Evolutionary conservation across 2,888 invertebrate genomes (phyloP).

Genomic region (Julus scanicus): DNA sequence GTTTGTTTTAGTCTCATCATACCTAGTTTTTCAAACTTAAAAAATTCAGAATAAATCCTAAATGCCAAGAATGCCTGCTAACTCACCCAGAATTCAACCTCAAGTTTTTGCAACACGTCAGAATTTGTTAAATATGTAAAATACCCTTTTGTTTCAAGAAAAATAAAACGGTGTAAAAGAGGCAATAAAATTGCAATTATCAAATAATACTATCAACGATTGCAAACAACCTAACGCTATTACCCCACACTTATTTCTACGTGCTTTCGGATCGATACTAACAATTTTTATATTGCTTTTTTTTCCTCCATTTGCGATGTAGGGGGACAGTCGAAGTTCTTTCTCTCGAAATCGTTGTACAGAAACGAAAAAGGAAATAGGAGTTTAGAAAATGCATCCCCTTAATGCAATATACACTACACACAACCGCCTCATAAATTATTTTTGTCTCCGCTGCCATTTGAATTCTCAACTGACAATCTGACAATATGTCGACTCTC

Average conservation of each 20-base stretch:
- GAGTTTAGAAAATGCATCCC: not conserved
- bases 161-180: not conserved
- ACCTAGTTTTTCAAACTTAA: too few species aligned
- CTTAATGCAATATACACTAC: not conserved
- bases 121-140: too few species aligned
- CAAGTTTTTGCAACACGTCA: too few species aligned
- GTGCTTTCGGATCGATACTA: not conserved
- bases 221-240: not conserved
- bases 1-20: too few species aligned
- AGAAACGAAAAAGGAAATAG: not conserved
- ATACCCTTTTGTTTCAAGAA: constrained; percentile 2
- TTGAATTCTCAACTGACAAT: not conserved
- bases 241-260: not conserved
- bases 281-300: constrained; percentile 9
- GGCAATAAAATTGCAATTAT: not conserved
- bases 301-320: not conserved
- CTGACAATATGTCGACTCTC: too few species aligned
- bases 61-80: too few species aligned
- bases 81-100: too few species aligned
- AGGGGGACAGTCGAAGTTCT: not conserved
- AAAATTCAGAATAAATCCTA: too few species aligned
- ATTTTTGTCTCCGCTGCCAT: not conserved
- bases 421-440: constrained; percentile 6
- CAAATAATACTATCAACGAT: not conserved
- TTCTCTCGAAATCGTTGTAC: not conserved